Conservation (phyloP, 2,797 vertebrate species). For the Gallinago solitaria region DNA sequence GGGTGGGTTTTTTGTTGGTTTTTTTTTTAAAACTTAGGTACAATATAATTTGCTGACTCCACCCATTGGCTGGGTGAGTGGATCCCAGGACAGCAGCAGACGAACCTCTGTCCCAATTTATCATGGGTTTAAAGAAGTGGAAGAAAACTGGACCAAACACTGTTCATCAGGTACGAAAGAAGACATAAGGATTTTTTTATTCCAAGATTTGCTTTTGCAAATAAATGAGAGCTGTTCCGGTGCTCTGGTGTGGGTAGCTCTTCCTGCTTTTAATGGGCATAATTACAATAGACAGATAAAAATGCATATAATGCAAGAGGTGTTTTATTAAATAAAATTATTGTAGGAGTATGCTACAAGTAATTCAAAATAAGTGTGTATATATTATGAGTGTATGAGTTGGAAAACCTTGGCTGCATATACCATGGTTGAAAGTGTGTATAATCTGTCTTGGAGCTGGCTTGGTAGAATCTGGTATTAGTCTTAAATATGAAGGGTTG, state of each 20-base stretch:
- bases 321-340: neutral
- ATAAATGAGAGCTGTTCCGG: neutral
- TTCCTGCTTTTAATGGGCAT: neutral
- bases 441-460: neutral
- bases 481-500: neutral
- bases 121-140: slow-evolving; percentile 97
- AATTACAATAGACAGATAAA: neutral
- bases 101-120: slow-evolving; percentile 84
- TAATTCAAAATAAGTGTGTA: neutral
- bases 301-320: neutral
- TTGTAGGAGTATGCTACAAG: neutral
- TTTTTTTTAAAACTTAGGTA: slow-evolving; percentile 78
- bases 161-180: slow-evolving; percentile 86
- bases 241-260: neutral
- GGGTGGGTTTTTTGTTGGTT: neutral
- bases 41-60: slow-evolving; percentile 96
- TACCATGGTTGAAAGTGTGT: neutral
- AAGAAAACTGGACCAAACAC: slow-evolving; percentile 98
- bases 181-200: neutral
- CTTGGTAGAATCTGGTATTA: neutral
- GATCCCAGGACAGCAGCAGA: slow-evolving; percentile 86
- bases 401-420: neutral
- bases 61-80: slow-evolving; percentile 83
- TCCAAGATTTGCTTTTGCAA: neutral
- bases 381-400: neutral